phyloP scores from a whole-genome alignment of 2,113 vertebrate genomes.

The Scopus umbretta region DNA sequence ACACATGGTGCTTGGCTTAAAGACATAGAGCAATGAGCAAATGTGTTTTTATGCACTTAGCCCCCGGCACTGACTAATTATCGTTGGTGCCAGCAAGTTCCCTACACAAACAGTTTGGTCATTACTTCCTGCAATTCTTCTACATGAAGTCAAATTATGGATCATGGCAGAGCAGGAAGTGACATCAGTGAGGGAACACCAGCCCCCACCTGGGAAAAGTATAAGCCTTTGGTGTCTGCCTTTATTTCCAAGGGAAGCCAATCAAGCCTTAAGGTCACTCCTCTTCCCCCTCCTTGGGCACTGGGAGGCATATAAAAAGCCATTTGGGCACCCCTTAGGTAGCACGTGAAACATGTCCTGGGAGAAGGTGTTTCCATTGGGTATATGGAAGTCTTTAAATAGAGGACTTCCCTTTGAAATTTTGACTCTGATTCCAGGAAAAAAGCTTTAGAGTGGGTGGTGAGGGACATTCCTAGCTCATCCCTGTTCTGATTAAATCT shows the following conservation, averaged over 20 bases:
- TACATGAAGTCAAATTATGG: not conserved
- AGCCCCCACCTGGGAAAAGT: not conserved
- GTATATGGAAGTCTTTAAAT: not conserved
- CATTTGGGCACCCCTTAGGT: not conserved
- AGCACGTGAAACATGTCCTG: not conserved
- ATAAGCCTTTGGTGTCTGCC: not conserved
- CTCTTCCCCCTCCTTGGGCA: not conserved
- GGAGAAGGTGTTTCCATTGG: not conserved
- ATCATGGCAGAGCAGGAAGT: not conserved
- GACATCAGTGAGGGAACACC: not conserved
- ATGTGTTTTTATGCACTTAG: conserved; percentile 19
- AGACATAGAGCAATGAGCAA: conserved; percentile 14
- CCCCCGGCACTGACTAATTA: not conserved
- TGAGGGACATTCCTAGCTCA: not conserved
- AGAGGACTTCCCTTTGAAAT: not conserved
- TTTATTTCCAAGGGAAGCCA: not conserved
- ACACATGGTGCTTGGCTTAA: conserved; percentile 28
- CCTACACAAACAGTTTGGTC: not conserved
- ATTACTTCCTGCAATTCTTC: conserved; percentile 33
- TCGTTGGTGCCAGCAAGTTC: conserved; percentile 1
- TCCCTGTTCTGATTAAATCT: not conserved
- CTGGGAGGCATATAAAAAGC: not conserved
- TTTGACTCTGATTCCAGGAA: not conserved
- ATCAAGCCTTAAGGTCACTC: not conserved
- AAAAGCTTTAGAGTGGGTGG: not conserved